Conservation (phyloP, 2,888 invertebrate species). For the Noctuana brunneofusca region DNA sequence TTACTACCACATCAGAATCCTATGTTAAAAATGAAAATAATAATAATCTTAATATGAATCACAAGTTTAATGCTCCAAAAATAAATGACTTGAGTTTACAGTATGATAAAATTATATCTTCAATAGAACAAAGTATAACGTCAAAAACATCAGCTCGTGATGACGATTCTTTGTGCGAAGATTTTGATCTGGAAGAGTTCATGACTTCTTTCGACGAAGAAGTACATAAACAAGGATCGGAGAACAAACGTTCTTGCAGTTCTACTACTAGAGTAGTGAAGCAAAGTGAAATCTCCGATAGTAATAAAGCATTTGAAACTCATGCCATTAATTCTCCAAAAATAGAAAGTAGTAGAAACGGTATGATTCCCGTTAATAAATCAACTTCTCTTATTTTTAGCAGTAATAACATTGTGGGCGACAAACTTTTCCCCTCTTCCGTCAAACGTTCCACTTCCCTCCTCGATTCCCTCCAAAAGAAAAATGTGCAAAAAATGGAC, state of each 20-base stretch:
- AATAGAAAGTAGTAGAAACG: constrained; percentile 56
- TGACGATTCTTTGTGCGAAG: constrained; percentile 82
- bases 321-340: constrained; percentile 67
- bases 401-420: constrained; percentile 75
- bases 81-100: constrained; percentile 74
- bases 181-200: constrained; percentile 85
- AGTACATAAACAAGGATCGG: constrained; percentile 69
- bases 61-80: constrained; percentile 56
- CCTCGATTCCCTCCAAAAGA: constrained; percentile 80
- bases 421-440: constrained; percentile 76
- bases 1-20: constrained; percentile 53
- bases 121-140: constrained; percentile 75
- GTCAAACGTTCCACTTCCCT: constrained; percentile 83
- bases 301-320: constrained; percentile 60
- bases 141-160: constrained; percentile 75
- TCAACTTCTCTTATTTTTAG: constrained; percentile 83
- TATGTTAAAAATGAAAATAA: constrained; percentile 42
- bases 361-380: constrained; percentile 75
- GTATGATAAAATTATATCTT: constrained; percentile 80
- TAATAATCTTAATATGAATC: constrained; percentile 49
- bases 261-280: constrained; percentile 76
- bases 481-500: constrained; percentile 59
- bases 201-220: constrained; percentile 87
- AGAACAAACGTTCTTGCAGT: constrained; percentile 74
- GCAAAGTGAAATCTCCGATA: constrained; percentile 62